These are phyloP conservation scores for Tachuris rubrigastra DNA, from an alignment of 2,113 vertebrate genomes.

Conservation along the genomic window DNA sequence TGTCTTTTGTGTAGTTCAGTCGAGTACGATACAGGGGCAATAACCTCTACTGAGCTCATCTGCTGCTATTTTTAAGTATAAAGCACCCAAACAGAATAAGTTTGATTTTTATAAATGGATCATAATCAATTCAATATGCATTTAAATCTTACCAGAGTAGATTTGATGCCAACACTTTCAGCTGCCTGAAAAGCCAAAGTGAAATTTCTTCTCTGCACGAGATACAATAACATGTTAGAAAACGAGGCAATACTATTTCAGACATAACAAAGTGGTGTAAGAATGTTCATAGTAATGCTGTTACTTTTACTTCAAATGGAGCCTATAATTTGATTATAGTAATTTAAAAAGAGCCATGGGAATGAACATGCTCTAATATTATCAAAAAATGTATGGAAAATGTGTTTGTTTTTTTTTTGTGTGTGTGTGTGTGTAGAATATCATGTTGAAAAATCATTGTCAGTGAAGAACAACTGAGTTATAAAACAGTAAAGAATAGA, in stretches of 20 bases:
- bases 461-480: not conserved
- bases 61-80: not conserved
- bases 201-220: constrained; percentile 90
- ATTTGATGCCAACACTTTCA: constrained; percentile 97
- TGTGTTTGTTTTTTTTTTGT: not conserved
- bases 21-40: not conserved
- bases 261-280: not conserved
- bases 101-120: not conserved
- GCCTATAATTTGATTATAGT: not conserved
- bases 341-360: not conserved
- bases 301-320: not conserved
- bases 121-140: not conserved
- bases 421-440: too few relatives aligned
- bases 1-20: not conserved
- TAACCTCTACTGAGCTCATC: not conserved
- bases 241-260: not conserved
- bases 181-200: constrained; percentile 96
- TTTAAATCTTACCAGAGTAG: constrained; percentile 87
- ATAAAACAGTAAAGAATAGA: not conserved
- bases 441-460: not conserved
- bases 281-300: not conserved
- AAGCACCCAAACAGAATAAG: not conserved
- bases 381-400: not conserved
- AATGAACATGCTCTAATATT: not conserved
- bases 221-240: not conserved